phyloP scores from a whole-genome alignment of 2,888 invertebrate species.

The Agonum fuliginosum region DNA sequence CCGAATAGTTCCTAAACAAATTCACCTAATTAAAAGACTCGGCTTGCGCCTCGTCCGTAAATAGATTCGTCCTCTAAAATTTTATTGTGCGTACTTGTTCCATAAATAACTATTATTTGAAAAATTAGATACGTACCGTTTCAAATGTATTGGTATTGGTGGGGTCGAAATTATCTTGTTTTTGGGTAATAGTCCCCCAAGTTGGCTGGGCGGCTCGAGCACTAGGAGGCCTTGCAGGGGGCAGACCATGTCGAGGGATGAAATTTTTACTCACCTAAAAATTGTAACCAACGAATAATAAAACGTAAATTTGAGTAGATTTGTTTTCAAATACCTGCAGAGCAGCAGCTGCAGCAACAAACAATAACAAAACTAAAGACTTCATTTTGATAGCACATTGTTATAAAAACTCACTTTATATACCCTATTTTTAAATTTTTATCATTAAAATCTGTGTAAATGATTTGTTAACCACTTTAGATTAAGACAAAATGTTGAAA shows the following conservation, averaged over 20 bases:
- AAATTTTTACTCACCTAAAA: background rate
- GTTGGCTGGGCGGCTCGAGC: constrained; percentile 56
- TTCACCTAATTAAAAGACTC: too few species aligned
- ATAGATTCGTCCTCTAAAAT: too few species aligned
- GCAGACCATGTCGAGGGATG: constrained; percentile 48
- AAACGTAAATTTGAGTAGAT: too few species aligned
- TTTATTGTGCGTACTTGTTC: too few species aligned
- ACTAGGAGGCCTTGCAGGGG: constrained; percentile 60
- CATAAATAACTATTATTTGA: background rate
- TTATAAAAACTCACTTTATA: background rate
- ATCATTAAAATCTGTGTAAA: too few species aligned
- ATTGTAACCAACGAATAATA: too few species aligned
- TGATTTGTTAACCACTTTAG: too few species aligned
- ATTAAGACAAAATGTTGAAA: too few species aligned
- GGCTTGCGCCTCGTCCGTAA: too few species aligned
- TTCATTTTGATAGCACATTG: background rate
- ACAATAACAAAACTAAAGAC: background rate
- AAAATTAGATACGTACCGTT: constrained; percentile 72
- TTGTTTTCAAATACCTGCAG: background rate
- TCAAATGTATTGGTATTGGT: constrained; percentile 73
- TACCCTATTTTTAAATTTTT: background rate
- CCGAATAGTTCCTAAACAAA: background rate
- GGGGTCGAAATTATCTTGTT: constrained; percentile 76
- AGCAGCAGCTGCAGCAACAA: background rate
- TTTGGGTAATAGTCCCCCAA: constrained; percentile 67